Percentiles rank a stretch among this genome's conserved stretches.
Conservation (phyloP, 2,113 vertebrate species). For the Polypterus bichir region DNA sequence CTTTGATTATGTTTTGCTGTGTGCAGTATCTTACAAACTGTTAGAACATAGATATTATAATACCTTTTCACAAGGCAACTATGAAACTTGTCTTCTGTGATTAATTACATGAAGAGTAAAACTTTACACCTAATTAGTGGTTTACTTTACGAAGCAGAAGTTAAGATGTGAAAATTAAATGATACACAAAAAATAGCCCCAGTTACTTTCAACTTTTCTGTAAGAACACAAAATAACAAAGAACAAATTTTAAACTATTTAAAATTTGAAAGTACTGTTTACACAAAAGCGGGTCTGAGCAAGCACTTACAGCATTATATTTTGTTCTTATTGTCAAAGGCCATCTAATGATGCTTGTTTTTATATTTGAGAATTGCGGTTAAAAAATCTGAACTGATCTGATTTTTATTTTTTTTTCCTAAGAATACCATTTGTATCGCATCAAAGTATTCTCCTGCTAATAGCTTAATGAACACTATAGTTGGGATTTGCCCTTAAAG, state of each 20-base stretch:
- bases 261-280: too few relatives aligned
- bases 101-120: conserved; percentile 29
- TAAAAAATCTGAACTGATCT: too few relatives aligned
- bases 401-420: background rate
- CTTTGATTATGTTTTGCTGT: conserved; percentile 32
- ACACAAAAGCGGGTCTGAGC: too few relatives aligned
- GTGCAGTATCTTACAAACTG: conserved; percentile 21
- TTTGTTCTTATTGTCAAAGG: too few relatives aligned
- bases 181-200: background rate
- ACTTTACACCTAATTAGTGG: conserved; percentile 28
- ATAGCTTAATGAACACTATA: background rate
- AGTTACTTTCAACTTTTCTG: too few relatives aligned
- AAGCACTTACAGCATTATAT: too few relatives aligned
- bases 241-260: too few relatives aligned
- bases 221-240: too few relatives aligned
- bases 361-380: too few relatives aligned
- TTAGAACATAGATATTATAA: conserved; percentile 21
- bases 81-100: conserved; percentile 18
- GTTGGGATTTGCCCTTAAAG: conserved; percentile 5
- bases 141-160: conserved; percentile 19
- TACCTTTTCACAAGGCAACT: conserved; percentile 26
- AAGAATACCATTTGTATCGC: background rate
- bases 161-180: conserved; percentile 11
- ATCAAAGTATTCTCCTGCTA: background rate
- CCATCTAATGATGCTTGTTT: too few relatives aligned